phyloP scores from a whole-genome alignment of 1,140 invertebrate species.

The Belonocnema kinseyi region DNA sequence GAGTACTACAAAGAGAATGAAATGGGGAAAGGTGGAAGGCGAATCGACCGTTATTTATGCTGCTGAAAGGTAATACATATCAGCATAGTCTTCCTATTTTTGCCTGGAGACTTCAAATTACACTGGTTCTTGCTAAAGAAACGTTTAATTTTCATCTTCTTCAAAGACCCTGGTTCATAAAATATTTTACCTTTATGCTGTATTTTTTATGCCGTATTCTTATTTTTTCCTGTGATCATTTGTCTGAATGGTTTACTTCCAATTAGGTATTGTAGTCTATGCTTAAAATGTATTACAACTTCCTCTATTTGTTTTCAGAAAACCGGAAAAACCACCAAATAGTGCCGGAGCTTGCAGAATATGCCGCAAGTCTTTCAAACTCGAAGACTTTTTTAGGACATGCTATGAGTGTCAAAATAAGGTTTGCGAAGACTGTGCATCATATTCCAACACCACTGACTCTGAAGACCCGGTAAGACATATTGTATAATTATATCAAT shows the following conservation, averaged over 20 bases:
- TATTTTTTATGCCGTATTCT: background rate
- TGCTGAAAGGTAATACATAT: conserved; percentile 32
- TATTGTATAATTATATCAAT: conserved; percentile 20
- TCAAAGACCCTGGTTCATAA: conserved; percentile 6
- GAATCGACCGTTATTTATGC: conserved; percentile 35
- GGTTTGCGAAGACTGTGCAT: conserved; percentile 94
- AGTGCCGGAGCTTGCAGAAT: conserved; percentile 87
- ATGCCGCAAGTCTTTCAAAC: conserved; percentile 90
- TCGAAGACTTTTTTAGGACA: conserved; percentile 87
- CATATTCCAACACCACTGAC: conserved; percentile 89
- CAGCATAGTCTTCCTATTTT: conserved; percentile 27
- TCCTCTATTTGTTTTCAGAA: conserved; percentile 60
- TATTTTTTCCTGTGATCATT: background rate
- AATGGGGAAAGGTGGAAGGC: background rate
- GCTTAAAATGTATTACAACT: background rate
- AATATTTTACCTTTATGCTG: background rate
- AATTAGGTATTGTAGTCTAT: background rate
- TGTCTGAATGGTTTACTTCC: background rate
- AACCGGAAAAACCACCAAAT: conserved; percentile 82
- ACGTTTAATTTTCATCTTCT: conserved; percentile 24
- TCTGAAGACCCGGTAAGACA: conserved; percentile 85
- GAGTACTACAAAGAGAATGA: conserved; percentile 7
- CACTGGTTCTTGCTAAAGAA: background rate
- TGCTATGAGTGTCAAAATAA: conserved; percentile 92
- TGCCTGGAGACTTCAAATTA: conserved; percentile 14